phyloP scores from a whole-genome alignment of 2,797 vertebrate species.

The Acanthurus tractus region DNA sequence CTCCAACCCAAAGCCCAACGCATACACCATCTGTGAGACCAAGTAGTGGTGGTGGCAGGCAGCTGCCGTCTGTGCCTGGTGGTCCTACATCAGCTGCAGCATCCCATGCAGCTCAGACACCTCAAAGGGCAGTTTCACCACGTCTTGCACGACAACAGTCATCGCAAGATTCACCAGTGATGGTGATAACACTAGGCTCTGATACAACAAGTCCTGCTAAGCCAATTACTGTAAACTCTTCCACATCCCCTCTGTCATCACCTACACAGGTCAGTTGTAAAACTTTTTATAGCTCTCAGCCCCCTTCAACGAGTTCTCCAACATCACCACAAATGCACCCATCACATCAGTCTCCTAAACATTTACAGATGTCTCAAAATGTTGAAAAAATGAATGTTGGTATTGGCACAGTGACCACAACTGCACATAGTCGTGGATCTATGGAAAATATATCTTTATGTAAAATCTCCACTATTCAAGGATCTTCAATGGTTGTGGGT shows the following conservation, averaged over 20 bases:
- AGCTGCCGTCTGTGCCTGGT: conserved; percentile 78
- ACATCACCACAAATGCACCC: conserved; percentile 85
- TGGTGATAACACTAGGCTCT: conserved; percentile 92
- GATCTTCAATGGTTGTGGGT: conserved; percentile 88
- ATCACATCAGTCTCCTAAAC: conserved; percentile 83
- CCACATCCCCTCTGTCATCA: conserved; percentile 92
- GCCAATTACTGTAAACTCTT: conserved; percentile 90
- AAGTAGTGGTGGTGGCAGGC: conserved; percentile 66
- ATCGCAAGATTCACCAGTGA: conserved; percentile 92
- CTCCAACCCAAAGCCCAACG: conserved; percentile 92
- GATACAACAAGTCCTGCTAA: conserved; percentile 89
- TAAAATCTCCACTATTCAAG: conserved; percentile 92
- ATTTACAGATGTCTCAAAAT: conserved; percentile 84
- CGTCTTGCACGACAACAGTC: conserved; percentile 92
- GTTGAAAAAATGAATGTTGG: conserved; percentile 85
- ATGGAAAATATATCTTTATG: conserved; percentile 93
- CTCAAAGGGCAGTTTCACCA: conserved; percentile 87
- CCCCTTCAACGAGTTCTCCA: conserved; percentile 81
- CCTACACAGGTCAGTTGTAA: conserved; percentile 89
- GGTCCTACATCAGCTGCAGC: conserved; percentile 79
- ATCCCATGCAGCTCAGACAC: conserved; percentile 89
- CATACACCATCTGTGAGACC: conserved; percentile 77
- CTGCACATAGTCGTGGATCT: conserved; percentile 88
- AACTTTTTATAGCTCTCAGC: conserved; percentile 87
- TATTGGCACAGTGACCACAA: conserved; percentile 81